Conservation (phyloP, 2,113 vertebrate species). For the Mustela lutreola region DNA sequence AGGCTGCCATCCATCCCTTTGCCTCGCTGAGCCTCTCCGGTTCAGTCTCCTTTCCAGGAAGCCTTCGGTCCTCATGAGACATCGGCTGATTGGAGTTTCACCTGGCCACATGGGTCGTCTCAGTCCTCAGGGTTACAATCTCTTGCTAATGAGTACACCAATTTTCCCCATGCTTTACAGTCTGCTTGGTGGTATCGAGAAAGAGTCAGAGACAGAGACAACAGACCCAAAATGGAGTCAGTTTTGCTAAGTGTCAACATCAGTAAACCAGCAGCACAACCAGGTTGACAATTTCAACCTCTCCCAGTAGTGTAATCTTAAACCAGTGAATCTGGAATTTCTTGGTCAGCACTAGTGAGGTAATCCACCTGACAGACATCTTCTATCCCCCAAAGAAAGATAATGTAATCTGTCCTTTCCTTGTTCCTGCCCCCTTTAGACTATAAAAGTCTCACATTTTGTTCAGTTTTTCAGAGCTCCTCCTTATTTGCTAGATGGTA, state of each 20-base stretch:
- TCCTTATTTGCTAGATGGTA: neutral
- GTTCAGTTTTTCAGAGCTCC: neutral
- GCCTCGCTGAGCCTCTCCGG: neutral
- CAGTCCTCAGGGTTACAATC: neutral
- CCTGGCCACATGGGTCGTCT: neutral
- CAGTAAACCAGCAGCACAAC: neutral
- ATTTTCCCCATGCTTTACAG: neutral
- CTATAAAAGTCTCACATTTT: neutral
- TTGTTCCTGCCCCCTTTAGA: neutral
- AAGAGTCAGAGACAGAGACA: neutral
- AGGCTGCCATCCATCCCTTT: neutral
- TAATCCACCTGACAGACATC: neutral
- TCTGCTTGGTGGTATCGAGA: neutral
- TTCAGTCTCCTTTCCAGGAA: neutral
- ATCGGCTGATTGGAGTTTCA: neutral
- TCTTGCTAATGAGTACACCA: conserved; percentile 4
- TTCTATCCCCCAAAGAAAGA: neutral
- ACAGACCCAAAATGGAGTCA: neutral
- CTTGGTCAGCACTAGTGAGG: neutral
- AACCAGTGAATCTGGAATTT: neutral
- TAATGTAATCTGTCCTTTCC: neutral
- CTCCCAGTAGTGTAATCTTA: neutral
- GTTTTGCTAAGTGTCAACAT: neutral
- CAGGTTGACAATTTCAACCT: neutral
- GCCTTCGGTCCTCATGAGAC: neutral